phyloP scores from a whole-genome alignment of 2,113 vertebrate species.

The Miniopterus natalensis region DNA sequence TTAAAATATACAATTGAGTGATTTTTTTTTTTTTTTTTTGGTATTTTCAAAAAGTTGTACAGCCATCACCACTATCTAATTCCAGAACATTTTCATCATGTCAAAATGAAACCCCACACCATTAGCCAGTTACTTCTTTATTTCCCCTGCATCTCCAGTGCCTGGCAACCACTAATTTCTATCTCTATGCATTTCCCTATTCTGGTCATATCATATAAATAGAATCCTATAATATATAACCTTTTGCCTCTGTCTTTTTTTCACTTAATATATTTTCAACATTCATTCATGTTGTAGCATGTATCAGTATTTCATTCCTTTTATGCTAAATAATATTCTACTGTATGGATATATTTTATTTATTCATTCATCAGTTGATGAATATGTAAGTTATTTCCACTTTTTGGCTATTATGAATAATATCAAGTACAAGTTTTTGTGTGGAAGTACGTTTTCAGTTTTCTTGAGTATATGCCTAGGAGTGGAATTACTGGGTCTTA shows the following conservation, averaged over 20 bases:
- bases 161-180: neutral
- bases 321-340: neutral
- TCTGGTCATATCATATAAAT: slow-evolving; percentile 19
- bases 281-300: neutral
- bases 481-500: neutral
- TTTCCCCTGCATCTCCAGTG: neutral
- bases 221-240: neutral
- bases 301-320: neutral
- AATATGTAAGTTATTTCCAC: neutral
- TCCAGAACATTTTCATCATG: slow-evolving; percentile 15
- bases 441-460: neutral
- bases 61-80: neutral
- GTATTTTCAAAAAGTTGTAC: too few species aligned
- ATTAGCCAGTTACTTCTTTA: neutral
- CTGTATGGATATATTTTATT: slow-evolving; percentile 21
- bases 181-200: neutral
- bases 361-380: slow-evolving; percentile 3
- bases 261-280: slow-evolving; percentile 35
- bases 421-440: neutral
- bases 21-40: too few species aligned
- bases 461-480: neutral
- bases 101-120: neutral
- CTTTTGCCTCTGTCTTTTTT: slow-evolving; percentile 33
- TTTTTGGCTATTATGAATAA: slow-evolving; percentile 32
- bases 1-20: too few species aligned